Evolutionary conservation across 1,140 invertebrate genomes (phyloP).

Genomic region (Bacillus rossius): DNA sequence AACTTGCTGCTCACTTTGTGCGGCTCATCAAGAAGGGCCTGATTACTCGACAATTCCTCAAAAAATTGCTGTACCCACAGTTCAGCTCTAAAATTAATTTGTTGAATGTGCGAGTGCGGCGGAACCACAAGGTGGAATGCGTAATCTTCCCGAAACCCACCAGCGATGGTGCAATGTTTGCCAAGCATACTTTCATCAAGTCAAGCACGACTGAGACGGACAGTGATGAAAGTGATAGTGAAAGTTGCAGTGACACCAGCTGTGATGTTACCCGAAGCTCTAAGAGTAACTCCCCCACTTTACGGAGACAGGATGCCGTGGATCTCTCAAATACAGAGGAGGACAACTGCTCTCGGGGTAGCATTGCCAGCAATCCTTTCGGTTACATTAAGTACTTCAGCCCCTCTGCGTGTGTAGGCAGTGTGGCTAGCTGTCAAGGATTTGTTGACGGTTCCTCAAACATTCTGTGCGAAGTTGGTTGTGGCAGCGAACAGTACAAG

Average conservation of each 20-base stretch:
- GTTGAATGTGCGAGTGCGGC: constrained; percentile 44
- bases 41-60: constrained; percentile 62
- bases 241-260: constrained; percentile 30
- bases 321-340: constrained; percentile 17
- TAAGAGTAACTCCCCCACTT: not conserved
- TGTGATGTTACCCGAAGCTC: not conserved
- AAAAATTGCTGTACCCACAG: constrained; percentile 62
- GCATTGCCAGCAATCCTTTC: constrained; percentile 52
- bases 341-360: constrained; percentile 37
- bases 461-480: not conserved
- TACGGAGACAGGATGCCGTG: constrained; percentile 17
- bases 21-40: constrained; percentile 63
- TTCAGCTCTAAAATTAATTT: constrained; percentile 46
- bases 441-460: not conserved
- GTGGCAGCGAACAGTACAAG: not conserved
- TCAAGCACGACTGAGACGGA: not conserved
- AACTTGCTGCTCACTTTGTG: constrained; percentile 67
- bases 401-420: constrained; percentile 21
- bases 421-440: not conserved
- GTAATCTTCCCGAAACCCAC: constrained; percentile 47
- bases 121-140: constrained; percentile 49
- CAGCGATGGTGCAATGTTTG: constrained; percentile 36
- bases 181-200: constrained; percentile 6
- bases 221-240: constrained; percentile 38
- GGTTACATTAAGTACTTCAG: constrained; percentile 59